Evolutionary conservation across 2,888 invertebrate species (phyloP).

Genomic region (Icerya purchasi): DNA sequence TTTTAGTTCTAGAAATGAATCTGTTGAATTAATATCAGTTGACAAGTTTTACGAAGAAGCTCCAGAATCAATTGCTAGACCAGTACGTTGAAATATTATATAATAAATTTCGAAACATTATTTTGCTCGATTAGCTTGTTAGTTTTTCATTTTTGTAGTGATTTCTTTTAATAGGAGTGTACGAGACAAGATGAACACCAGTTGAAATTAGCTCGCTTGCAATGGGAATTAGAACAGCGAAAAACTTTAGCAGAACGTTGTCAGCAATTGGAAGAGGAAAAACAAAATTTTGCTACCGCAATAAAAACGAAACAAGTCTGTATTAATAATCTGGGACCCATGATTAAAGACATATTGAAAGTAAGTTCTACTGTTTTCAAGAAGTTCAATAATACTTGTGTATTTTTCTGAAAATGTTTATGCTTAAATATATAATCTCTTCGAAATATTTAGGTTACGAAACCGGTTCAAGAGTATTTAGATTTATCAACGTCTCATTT

Average conservation of each 20-base stretch:
- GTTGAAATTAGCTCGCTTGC: slow-evolving; percentile 59
- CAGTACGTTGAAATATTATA: no score
- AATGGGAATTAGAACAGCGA: slow-evolving; percentile 77
- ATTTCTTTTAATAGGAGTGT: slow-evolving; percentile 40
- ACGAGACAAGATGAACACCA: slow-evolving; percentile 54
- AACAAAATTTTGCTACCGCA: slow-evolving; percentile 50
- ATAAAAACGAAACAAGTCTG: slow-evolving; percentile 53
- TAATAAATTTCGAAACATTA: no score
- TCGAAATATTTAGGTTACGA: slow-evolving; percentile 39
- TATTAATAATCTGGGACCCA: slow-evolving; percentile 61
- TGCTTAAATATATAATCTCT: slow-evolving; percentile 6
- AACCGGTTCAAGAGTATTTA: slow-evolving; percentile 72
- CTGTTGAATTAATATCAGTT: slow-evolving; percentile 64
- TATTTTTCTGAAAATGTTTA: background rate
- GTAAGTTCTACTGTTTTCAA: slow-evolving; percentile 23
- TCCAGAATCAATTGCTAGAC: slow-evolving; percentile 42
- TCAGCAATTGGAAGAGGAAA: slow-evolving; percentile 48
- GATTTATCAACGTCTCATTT: slow-evolving; percentile 26
- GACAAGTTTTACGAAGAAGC: slow-evolving; percentile 67
- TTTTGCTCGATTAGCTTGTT: background rate
- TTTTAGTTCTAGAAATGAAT: slow-evolving; percentile 69
- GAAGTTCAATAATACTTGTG: background rate
- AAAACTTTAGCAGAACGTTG: slow-evolving; percentile 58
- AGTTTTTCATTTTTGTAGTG: slow-evolving; percentile 18
- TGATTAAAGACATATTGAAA: slow-evolving; percentile 44